Evolutionary conservation across 2,888 invertebrate species (phyloP).

Genomic region (Drosophila recens): DNA sequence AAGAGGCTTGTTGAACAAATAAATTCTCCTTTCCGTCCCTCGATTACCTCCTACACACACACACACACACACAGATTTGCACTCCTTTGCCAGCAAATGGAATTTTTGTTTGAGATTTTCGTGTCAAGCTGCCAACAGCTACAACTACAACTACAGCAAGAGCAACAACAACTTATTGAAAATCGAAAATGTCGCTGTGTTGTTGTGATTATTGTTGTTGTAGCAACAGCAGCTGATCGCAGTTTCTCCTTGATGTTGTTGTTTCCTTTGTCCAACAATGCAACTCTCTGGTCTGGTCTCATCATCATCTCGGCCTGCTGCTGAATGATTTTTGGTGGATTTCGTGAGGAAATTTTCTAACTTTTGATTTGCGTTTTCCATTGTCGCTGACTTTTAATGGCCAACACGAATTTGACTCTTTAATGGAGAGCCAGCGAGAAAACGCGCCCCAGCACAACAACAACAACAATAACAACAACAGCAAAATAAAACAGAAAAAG

Average conservation of each 20-base stretch:
- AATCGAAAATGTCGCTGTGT: slow-evolving; percentile 53
- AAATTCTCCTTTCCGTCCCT: not conserved
- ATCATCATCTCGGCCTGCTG: slow-evolving; percentile 24
- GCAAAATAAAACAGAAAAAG: slow-evolving; percentile 52
- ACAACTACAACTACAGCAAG: slow-evolving; percentile 12
- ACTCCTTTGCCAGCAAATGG: slow-evolving; percentile 14
- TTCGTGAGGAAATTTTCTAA: slow-evolving; percentile 73
- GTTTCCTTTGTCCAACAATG: slow-evolving; percentile 3
- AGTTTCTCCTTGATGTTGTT: slow-evolving; percentile 33
- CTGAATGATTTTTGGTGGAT: slow-evolving; percentile 23
- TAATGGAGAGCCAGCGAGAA: slow-evolving; percentile 61
- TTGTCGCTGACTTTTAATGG: slow-evolving; percentile 77
- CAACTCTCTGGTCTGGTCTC: slow-evolving; percentile 13
- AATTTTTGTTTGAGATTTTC: slow-evolving; percentile 30
- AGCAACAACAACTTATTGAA: slow-evolving; percentile 45
- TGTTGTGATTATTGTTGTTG: slow-evolving; percentile 18
- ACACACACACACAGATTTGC: slow-evolving; percentile 3
- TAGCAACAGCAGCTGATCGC: slow-evolving; percentile 11
- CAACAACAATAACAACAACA: slow-evolving; percentile 10
- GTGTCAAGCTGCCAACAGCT: slow-evolving; percentile 44
- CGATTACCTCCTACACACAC: not conserved
- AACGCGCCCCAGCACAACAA: slow-evolving; percentile 50
- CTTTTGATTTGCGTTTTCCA: slow-evolving; percentile 79
- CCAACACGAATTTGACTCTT: slow-evolving; percentile 80
- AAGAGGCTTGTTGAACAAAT: slow-evolving; percentile 15